A percentile compares a stretch with the other conserved stretches of the same genome.
These are phyloP conservation scores for Bemisia tabaci DNA, from an alignment of 1,140 invertebrate species.

Conservation along the genomic window DNA sequence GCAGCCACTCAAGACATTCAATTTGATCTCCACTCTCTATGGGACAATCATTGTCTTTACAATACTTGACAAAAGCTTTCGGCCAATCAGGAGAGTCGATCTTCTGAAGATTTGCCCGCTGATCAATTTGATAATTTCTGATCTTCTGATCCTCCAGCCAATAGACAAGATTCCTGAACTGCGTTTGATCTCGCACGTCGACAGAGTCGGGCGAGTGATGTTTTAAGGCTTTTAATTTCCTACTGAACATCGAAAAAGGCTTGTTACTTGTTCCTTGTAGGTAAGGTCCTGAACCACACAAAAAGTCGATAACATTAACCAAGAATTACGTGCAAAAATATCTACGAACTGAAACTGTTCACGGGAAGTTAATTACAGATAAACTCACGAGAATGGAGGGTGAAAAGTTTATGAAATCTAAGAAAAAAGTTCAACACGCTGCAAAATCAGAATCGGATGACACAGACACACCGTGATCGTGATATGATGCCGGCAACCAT, in stretches of 20 bases:
- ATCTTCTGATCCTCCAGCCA: constrained; percentile 95
- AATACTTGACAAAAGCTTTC: constrained; percentile 57
- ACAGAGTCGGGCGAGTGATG: constrained; percentile 55
- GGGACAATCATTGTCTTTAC: constrained; percentile 54
- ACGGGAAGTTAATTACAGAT: too few species aligned
- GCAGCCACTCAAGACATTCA: constrained; percentile 72
- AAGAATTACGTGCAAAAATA: too few species aligned
- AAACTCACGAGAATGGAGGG: too few species aligned
- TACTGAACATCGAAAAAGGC: constrained; percentile 42
- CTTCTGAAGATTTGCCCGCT: constrained; percentile 52
- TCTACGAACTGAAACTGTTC: too few species aligned
- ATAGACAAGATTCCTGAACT: constrained; percentile 62
- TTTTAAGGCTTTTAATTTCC: constrained; percentile 58
- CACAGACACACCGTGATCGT: too few species aligned
- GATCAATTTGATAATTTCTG: constrained; percentile 72
- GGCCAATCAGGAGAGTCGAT: constrained; percentile 51
- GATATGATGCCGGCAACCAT: too few species aligned
- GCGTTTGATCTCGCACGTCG: constrained; percentile 58
- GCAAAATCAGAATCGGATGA: too few species aligned
- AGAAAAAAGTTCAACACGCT: too few species aligned
- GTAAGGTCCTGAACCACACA: too few species aligned
- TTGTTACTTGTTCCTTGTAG: too few species aligned
- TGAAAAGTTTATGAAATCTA: too few species aligned
- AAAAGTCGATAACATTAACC: too few species aligned
- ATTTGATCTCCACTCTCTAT: constrained; percentile 30